Evolutionary conservation across 2,113 vertebrate genomes (phyloP).

Genomic region (Corythoichthys intestinalis): DNA sequence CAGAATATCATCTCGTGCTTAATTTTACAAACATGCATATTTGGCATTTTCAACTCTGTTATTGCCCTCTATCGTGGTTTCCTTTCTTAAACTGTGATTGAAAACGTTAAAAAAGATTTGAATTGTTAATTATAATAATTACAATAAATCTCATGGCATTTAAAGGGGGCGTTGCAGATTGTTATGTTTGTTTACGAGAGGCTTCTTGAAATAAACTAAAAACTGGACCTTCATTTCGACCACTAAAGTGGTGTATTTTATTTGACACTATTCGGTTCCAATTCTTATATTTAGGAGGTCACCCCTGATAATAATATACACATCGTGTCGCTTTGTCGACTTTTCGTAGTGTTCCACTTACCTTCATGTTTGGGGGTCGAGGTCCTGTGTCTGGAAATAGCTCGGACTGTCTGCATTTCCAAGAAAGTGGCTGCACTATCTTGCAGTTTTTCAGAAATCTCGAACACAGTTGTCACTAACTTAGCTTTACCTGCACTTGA

Average conservation of each 20-base stretch:
- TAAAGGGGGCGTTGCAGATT: no score
- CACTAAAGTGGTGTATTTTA: background rate
- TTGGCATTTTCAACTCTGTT: no score
- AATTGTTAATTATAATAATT: no score
- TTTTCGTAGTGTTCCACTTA: background rate
- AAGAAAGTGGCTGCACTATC: slow-evolving; percentile 23
- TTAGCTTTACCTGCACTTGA: background rate
- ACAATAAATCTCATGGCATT: no score
- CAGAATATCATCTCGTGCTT: no score
- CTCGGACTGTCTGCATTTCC: background rate
- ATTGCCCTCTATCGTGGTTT: no score
- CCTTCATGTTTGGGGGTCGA: background rate
- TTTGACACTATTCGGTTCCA: background rate
- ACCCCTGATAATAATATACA: background rate
- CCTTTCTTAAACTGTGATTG: no score
- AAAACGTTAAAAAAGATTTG: no score
- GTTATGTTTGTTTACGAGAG: no score
- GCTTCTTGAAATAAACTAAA: no score
- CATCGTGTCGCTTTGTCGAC: background rate
- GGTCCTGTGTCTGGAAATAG: background rate
- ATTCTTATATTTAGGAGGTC: background rate
- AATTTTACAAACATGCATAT: no score
- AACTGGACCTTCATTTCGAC: background rate
- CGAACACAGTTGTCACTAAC: background rate
- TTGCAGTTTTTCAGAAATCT: slow-evolving; percentile 11